A percentile compares a stretch with the other conserved stretches of the same genome.
Conservation (phyloP, 2,888 invertebrate genomes). For the Elaeidobius kamerunicus region DNA sequence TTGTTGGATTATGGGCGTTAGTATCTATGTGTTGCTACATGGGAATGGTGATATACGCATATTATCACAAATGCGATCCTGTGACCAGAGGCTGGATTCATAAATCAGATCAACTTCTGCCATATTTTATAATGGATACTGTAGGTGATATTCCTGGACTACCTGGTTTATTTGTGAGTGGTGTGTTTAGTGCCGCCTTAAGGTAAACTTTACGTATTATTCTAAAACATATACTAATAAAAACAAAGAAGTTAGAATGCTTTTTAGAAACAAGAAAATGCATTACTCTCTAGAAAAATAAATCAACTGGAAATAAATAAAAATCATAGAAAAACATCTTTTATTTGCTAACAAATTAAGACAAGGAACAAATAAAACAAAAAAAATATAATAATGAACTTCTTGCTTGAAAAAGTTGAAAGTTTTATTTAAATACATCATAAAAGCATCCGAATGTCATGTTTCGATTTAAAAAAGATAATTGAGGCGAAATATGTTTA, state of each 20-base stretch:
- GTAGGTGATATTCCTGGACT: conserved; percentile 70
- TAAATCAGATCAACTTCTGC: conserved; percentile 72
- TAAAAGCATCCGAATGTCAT: too few relatives aligned
- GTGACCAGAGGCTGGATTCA: conserved; percentile 67
- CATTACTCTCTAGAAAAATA: too few relatives aligned
- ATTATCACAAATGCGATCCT: conserved; percentile 82
- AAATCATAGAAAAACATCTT: too few relatives aligned
- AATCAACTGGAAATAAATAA: too few relatives aligned
- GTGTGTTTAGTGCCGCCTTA: conserved; percentile 71
- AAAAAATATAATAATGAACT: too few relatives aligned
- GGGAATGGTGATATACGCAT: conserved; percentile 83
- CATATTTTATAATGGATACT: conserved; percentile 80
- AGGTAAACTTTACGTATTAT: conserved; percentile 54
- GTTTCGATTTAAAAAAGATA: too few relatives aligned
- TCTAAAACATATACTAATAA: not conserved
- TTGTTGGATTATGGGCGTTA: conserved; percentile 70
- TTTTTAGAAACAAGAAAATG: too few relatives aligned
- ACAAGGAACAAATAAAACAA: too few relatives aligned
- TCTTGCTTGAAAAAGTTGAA: too few relatives aligned
- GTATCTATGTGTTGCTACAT: conserved; percentile 79
- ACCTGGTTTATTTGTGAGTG: conserved; percentile 72
- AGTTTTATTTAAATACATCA: too few relatives aligned
- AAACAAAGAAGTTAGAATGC: not conserved
- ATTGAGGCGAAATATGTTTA: too few relatives aligned
- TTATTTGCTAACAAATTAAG: too few relatives aligned